These are phyloP conservation scores for Acanthococcus lagerstroemiae DNA, from an alignment of 2,888 invertebrate genomes.

Conservation along the genomic window DNA sequence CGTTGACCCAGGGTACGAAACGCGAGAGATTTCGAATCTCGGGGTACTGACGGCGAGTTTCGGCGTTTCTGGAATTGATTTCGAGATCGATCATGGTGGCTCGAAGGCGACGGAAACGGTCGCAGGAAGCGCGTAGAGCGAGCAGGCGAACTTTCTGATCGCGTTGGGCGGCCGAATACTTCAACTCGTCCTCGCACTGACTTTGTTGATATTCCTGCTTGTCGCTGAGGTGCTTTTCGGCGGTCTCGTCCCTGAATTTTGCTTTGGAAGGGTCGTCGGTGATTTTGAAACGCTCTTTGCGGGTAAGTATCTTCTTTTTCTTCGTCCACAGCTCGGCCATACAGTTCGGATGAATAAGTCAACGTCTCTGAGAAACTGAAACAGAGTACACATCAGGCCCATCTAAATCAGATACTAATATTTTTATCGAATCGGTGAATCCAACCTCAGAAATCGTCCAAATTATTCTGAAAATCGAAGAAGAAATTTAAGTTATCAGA, in stretches of 20 bases:
- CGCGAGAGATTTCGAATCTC: slow-evolving; percentile 5
- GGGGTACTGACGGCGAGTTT: neutral
- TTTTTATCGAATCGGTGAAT: too few species aligned
- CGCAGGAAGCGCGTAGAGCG: neutral
- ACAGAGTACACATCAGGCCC: too few species aligned
- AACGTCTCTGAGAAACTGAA: too few species aligned
- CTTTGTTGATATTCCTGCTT: neutral
- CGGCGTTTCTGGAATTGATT: neutral
- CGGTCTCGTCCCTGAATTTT: slow-evolving; percentile 12
- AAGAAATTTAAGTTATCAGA: too few species aligned
- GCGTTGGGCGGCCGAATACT: neutral
- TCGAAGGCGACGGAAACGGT: neutral
- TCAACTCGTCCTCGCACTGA: slow-evolving; percentile 5
- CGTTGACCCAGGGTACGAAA: slow-evolving; percentile 18
- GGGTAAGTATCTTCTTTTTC: slow-evolving; percentile 19
- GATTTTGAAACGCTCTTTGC: slow-evolving; percentile 22
- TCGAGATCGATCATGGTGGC: neutral
- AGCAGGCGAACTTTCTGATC: neutral
- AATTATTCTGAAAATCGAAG: too few species aligned
- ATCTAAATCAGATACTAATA: too few species aligned
- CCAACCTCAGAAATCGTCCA: too few species aligned
- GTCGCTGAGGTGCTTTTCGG: neutral
- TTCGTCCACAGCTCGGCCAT: slow-evolving; percentile 22
- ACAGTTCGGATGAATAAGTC: too few species aligned
- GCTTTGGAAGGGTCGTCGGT: slow-evolving; percentile 6